A percentile compares a stretch with the other conserved stretches of the same genome.
Conservation (phyloP, 2,113 vertebrate species). For the Strigops habroptila region DNA sequence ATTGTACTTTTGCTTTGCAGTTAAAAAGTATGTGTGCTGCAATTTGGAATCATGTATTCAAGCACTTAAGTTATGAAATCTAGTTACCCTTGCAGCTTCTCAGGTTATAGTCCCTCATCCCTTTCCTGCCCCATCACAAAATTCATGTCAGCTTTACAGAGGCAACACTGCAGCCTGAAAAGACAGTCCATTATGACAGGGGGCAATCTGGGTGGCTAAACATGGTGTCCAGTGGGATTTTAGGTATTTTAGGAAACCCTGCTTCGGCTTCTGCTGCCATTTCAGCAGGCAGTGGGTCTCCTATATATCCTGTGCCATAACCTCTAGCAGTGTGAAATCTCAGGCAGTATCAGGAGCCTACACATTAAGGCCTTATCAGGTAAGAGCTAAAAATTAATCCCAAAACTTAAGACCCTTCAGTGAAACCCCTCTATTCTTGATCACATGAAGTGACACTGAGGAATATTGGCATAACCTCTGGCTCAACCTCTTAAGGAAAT, state of each 20-base stretch:
- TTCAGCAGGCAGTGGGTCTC: not conserved
- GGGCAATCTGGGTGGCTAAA: not conserved
- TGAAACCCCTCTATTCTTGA: not conserved
- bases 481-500: not conserved
- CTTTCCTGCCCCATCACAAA: not conserved
- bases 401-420: not conserved
- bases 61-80: not conserved
- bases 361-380: not conserved
- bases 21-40: not conserved
- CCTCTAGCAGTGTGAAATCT: not conserved
- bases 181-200: not conserved
- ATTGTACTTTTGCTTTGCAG: not conserved
- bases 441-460: not conserved
- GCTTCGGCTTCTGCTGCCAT: not conserved
- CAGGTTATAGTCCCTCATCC: not conserved
- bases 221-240: not conserved
- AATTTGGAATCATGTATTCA: not conserved
- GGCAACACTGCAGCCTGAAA: not conserved
- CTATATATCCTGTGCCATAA: not conserved
- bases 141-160: not conserved
- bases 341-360: not conserved
- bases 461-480: not conserved
- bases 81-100: not conserved
- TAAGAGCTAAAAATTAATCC: not conserved
- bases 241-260: not conserved